Conservation (phyloP, 1,140 invertebrate genomes). For the Lepidurus apus region DNA sequence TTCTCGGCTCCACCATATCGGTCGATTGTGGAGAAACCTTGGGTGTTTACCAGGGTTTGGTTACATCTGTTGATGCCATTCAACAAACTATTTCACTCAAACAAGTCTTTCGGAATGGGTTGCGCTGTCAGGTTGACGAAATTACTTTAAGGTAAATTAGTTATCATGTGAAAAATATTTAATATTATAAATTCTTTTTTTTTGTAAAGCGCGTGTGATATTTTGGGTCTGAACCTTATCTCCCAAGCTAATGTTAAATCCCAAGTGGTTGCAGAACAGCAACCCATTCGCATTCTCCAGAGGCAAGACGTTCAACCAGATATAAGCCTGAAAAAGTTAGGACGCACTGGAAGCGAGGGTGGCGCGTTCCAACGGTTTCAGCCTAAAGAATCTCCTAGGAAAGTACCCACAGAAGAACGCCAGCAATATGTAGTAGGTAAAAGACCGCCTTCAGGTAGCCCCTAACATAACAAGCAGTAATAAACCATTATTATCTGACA, state of each 20-base stretch:
- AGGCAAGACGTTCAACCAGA: constrained; percentile 50
- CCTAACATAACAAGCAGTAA: constrained; percentile 14
- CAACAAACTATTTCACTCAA: constrained; percentile 61
- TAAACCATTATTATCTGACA: neutral
- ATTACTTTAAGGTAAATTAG: constrained; percentile 52
- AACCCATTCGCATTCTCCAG: constrained; percentile 52
- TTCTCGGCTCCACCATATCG: constrained; percentile 69
- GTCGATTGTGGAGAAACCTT: constrained; percentile 62
- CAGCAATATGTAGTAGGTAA: constrained; percentile 25
- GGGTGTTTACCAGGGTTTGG: constrained; percentile 72
- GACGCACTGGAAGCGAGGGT: constrained; percentile 47
- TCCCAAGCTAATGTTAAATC: constrained; percentile 48
- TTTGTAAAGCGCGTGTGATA: constrained; percentile 52
- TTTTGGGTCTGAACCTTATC: constrained; percentile 56
- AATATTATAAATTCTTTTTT: too few relatives aligned
- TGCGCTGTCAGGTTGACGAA: constrained; percentile 54
- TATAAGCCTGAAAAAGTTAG: constrained; percentile 35
- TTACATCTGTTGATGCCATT: constrained; percentile 61
- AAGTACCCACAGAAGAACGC: constrained; percentile 28
- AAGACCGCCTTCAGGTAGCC: constrained; percentile 25
- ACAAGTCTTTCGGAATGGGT: constrained; percentile 73
- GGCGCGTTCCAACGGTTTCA: constrained; percentile 42
- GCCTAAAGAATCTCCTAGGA: constrained; percentile 39
- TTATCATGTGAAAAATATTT: constrained; percentile 38
- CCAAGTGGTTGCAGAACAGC: constrained; percentile 45